Conservation (phyloP, 2,888 invertebrate genomes). For the Atrina japonica region DNA sequence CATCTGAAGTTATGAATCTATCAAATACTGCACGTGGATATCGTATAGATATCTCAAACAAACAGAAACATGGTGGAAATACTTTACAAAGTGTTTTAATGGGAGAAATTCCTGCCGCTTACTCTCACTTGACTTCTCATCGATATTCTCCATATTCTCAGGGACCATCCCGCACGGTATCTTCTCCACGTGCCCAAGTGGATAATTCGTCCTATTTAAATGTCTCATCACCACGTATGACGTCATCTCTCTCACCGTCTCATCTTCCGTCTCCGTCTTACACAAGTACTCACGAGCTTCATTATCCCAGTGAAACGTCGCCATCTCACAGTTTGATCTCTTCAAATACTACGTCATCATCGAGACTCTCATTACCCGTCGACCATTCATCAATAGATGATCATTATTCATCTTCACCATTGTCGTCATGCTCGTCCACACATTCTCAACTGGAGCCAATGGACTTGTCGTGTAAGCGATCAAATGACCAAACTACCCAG, state of each 20-base stretch:
- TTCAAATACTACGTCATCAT: slow-evolving; percentile 28
- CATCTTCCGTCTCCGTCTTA: neutral
- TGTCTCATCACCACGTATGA: slow-evolving; percentile 19
- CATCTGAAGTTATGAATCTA: slow-evolving; percentile 2
- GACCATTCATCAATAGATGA: slow-evolving; percentile 23
- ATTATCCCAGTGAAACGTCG: slow-evolving; percentile 6
- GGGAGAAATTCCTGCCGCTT: slow-evolving; percentile 70
- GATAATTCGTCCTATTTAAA: slow-evolving; percentile 23
- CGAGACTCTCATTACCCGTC: slow-evolving; percentile 25
- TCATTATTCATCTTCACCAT: slow-evolving; percentile 26
- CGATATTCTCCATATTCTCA: slow-evolving; percentile 33
- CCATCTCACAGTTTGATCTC: slow-evolving; percentile 17
- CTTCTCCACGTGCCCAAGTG: slow-evolving; percentile 21
- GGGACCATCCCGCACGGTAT: slow-evolving; percentile 22
- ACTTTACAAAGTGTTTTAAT: slow-evolving; percentile 70
- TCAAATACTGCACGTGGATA: slow-evolving; percentile 23
- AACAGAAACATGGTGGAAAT: slow-evolving; percentile 21
- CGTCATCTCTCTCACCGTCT: neutral
- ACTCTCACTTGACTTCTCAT: slow-evolving; percentile 63
- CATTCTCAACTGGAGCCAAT: slow-evolving; percentile 69
- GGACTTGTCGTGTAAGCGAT: slow-evolving; percentile 71
- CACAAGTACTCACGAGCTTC: slow-evolving; percentile 6
- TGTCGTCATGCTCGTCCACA: slow-evolving; percentile 43
- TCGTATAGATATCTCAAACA: slow-evolving; percentile 5
- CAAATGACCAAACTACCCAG: slow-evolving; percentile 25